Percentiles rank a stretch among this genome's conserved stretches.
phyloP scores from a whole-genome alignment of 1,140 invertebrate species.

The Panagrolaimus sp. region DNA sequence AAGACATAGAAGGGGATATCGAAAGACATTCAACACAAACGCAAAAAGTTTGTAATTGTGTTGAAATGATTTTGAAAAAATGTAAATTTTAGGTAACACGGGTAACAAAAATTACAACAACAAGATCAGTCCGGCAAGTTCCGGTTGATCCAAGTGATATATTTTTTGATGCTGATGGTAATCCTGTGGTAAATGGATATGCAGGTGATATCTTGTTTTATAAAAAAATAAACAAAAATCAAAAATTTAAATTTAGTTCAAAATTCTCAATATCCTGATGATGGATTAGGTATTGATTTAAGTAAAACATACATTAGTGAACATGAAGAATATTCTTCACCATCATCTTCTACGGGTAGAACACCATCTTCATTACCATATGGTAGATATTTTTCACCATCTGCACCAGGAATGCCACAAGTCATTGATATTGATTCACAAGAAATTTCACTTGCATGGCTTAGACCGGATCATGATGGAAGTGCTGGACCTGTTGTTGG shows the following conservation, averaged over 20 bases:
- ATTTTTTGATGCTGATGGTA: slow-evolving; percentile 52
- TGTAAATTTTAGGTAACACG: slow-evolving; percentile 43
- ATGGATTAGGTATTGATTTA: slow-evolving; percentile 48
- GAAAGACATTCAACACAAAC: slow-evolving; percentile 51
- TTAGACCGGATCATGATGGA: slow-evolving; percentile 32
- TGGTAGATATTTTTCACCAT: slow-evolving; percentile 33
- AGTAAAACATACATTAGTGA: slow-evolving; percentile 42
- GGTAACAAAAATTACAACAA: slow-evolving; percentile 58
- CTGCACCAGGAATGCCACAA: slow-evolving; percentile 49
- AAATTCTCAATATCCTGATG: slow-evolving; percentile 18
- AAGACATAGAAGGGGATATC: slow-evolving; percentile 24
- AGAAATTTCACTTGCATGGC: slow-evolving; percentile 48
- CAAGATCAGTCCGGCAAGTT: slow-evolving; percentile 51
- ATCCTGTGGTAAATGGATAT: slow-evolving; percentile 46
- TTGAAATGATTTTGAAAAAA: background rate
- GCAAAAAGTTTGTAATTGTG: slow-evolving; percentile 42
- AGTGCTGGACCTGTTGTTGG: slow-evolving; percentile 42
- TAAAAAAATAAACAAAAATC: background rate
- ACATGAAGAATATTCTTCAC: slow-evolving; percentile 34
- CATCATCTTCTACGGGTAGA: slow-evolving; percentile 1
- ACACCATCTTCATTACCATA: background rate
- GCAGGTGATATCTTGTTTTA: slow-evolving; percentile 41
- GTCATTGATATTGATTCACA: slow-evolving; percentile 40
- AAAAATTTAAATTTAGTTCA: slow-evolving; percentile 11
- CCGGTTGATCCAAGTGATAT: slow-evolving; percentile 50